phyloP scores from a whole-genome alignment of 1,140 invertebrate genomes.

The Trachymyrmex septentrionalis region DNA sequence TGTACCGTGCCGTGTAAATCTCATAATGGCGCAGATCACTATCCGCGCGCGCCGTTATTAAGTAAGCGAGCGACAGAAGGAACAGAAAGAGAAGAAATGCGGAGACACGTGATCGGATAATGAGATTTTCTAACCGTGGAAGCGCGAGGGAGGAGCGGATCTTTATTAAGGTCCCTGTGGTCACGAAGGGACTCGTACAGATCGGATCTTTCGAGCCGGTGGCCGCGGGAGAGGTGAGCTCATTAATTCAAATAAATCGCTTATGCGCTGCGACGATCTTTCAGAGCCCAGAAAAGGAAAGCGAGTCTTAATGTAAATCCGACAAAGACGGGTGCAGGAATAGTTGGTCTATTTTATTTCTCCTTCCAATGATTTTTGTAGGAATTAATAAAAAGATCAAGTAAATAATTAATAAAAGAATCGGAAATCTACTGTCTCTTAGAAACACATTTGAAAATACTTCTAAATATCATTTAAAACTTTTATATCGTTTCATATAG shows the following conservation, averaged over 20 bases:
- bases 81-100: conserved; percentile 35
- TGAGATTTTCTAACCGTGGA: conserved; percentile 80
- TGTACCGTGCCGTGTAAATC: conserved; percentile 13
- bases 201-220: conserved; percentile 79
- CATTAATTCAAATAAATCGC: conserved; percentile 85
- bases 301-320: conserved; percentile 74
- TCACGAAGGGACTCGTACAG: conserved; percentile 73
- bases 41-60: conserved; percentile 51
- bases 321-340: conserved; percentile 81
- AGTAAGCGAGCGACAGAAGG: conserved; percentile 34
- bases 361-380: conserved; percentile 73
- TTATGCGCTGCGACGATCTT: conserved; percentile 83
- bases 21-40: conserved; percentile 44
- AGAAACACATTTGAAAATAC: neutral
- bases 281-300: conserved; percentile 65
- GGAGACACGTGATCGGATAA: conserved; percentile 67
- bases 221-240: conserved; percentile 77
- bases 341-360: conserved; percentile 62
- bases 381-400: neutral
- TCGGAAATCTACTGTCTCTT: neutral
- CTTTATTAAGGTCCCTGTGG: conserved; percentile 78
- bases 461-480: neutral
- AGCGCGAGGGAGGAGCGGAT: conserved; percentile 40
- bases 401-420: neutral
- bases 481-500: neutral